Evolutionary conservation across 2,888 invertebrate genomes (phyloP).

Genomic region (Pandemis heparana): DNA sequence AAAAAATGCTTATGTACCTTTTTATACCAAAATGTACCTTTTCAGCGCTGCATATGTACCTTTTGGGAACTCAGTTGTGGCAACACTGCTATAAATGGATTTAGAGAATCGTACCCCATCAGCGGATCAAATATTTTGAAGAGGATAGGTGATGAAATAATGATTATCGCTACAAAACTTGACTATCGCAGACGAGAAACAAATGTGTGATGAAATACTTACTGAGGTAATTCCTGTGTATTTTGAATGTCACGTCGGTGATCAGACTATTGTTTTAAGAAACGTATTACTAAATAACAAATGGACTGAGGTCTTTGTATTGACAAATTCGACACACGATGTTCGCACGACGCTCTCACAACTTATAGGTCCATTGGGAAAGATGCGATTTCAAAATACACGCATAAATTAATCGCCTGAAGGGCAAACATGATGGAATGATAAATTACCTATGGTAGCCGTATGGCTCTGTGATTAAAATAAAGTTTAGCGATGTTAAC

Average conservation of each 20-base stretch:
- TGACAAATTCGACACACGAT: slow-evolving; percentile 7
- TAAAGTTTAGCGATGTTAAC: background rate
- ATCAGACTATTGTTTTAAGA: slow-evolving; percentile 8
- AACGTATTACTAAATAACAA: slow-evolving; percentile 6
- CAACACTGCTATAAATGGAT: too few relatives aligned
- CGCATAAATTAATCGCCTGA: slow-evolving; percentile 1
- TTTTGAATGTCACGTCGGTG: background rate
- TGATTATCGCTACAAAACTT: too few relatives aligned
- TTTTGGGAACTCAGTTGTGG: too few relatives aligned
- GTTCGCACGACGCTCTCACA: slow-evolving; percentile 11
- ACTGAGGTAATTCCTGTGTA: background rate
- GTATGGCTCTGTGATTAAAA: background rate
- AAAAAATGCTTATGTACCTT: too few relatives aligned
- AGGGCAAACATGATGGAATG: slow-evolving; percentile 11
- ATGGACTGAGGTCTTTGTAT: slow-evolving; percentile 2
- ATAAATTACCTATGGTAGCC: background rate
- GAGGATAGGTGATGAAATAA: too few relatives aligned
- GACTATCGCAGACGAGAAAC: too few relatives aligned
- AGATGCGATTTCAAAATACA: slow-evolving; percentile 18
- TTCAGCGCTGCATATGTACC: too few relatives aligned
- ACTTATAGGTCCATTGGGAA: slow-evolving; percentile 16
- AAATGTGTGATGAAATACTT: too few relatives aligned
- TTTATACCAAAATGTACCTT: too few relatives aligned
- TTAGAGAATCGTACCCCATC: too few relatives aligned
- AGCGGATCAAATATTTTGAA: too few relatives aligned